These are phyloP conservation scores for Ptyas mucosa DNA, from an alignment of 2,113 vertebrate genomes.

Conservation along the genomic window DNA sequence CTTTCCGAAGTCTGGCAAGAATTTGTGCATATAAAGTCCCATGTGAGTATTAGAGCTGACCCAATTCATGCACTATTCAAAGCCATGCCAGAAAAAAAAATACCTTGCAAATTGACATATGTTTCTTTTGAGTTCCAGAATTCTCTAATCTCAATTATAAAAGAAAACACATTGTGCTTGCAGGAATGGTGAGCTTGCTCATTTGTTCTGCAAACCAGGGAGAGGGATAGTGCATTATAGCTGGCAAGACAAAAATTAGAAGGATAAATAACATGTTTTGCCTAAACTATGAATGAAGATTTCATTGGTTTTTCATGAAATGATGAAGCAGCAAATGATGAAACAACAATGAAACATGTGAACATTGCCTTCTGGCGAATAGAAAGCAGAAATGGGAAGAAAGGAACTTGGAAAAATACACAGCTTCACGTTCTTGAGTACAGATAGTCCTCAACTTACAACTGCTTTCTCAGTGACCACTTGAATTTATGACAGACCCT, in stretches of 20 bases:
- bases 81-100: background rate
- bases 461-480: background rate
- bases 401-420: background rate
- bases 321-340: background rate
- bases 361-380: background rate
- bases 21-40: background rate
- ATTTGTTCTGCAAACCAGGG: background rate
- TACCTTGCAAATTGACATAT: background rate
- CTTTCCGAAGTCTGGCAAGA: background rate
- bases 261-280: background rate
- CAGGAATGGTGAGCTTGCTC: background rate
- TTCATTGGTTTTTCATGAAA: background rate
- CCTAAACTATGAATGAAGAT: background rate
- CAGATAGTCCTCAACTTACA: background rate
- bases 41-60: background rate
- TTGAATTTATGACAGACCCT: background rate
- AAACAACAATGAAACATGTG: background rate
- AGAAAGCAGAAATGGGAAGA: background rate
- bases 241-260: background rate
- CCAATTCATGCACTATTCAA: background rate
- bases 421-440: background rate
- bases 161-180: background rate
- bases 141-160: background rate
- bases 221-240: background rate
- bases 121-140: background rate